phyloP scores from a whole-genome alignment of 2,888 invertebrate genomes.

The Xestia rhomboidea region DNA sequence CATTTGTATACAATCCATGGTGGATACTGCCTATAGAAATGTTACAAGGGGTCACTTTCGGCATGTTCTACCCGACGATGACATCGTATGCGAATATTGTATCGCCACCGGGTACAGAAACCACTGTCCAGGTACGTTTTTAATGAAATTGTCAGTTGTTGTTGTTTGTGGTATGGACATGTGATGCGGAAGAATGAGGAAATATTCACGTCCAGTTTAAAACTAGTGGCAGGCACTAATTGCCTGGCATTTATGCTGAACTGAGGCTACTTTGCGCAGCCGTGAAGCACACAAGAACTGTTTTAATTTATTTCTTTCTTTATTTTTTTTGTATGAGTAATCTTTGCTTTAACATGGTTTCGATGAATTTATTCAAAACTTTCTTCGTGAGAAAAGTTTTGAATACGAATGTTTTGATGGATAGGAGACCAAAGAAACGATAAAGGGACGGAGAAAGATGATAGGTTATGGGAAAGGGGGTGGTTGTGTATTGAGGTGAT shows the following conservation, averaged over 20 bases:
- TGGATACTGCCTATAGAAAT: slow-evolving; percentile 96
- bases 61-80: slow-evolving; percentile 96
- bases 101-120: slow-evolving; percentile 95
- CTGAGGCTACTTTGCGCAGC: neutral
- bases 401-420: neutral
- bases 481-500: neutral
- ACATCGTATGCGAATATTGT: slow-evolving; percentile 96
- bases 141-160: neutral
- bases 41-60: slow-evolving; percentile 96
- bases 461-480: neutral
- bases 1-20: slow-evolving; percentile 95
- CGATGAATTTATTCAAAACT: neutral
- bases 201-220: neutral
- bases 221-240: neutral
- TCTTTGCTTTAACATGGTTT: neutral
- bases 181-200: neutral
- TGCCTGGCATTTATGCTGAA: neutral
- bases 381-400: neutral
- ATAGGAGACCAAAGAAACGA: neutral
- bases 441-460: neutral
- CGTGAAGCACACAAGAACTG: neutral
- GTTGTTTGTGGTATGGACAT: neutral
- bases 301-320: neutral
- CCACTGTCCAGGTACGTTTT: slow-evolving; percentile 94
- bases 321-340: neutral